Percentiles rank a stretch among this genome's conserved stretches.
Conservation (phyloP, 2,113 vertebrate species). For the Platichthys flesus region DNA sequence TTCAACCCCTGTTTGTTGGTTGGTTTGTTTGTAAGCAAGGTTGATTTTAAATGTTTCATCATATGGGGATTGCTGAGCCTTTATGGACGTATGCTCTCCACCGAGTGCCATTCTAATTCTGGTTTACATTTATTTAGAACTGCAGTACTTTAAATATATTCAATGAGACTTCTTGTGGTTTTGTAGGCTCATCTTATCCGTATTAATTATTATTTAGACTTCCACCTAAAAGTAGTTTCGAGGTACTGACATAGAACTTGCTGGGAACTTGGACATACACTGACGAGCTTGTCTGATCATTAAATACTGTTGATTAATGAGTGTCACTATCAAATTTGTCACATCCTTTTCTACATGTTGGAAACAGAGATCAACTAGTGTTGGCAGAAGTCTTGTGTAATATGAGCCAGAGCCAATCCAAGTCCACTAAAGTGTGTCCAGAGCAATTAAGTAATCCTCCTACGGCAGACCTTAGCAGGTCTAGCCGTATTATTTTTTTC, state of each 20-base stretch:
- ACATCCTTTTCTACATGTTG: neutral
- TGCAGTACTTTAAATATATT: neutral
- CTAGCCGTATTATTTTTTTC: neutral
- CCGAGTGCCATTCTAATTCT: neutral
- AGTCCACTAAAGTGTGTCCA: neutral
- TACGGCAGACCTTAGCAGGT: neutral
- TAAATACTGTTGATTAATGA: neutral
- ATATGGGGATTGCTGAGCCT: too few species aligned
- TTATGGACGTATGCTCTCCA: too few species aligned
- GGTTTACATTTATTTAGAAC: neutral
- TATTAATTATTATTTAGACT: neutral
- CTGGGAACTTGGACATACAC: neutral
- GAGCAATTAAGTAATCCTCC: conserved; percentile 30
- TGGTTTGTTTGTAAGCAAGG: too few species aligned
- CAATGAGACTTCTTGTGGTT: neutral
- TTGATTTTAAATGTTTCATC: too few species aligned
- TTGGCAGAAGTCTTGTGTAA: neutral
- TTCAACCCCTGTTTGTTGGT: too few species aligned
- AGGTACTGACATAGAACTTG: neutral
- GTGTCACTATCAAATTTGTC: too few species aligned
- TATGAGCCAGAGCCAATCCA: neutral
- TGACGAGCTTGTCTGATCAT: too few species aligned
- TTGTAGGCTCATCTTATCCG: neutral
- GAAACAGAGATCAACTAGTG: neutral
- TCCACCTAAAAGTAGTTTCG: neutral